Evolutionary conservation across 2,888 invertebrate species (phyloP).

Genomic region (Eurytoma californica): DNA sequence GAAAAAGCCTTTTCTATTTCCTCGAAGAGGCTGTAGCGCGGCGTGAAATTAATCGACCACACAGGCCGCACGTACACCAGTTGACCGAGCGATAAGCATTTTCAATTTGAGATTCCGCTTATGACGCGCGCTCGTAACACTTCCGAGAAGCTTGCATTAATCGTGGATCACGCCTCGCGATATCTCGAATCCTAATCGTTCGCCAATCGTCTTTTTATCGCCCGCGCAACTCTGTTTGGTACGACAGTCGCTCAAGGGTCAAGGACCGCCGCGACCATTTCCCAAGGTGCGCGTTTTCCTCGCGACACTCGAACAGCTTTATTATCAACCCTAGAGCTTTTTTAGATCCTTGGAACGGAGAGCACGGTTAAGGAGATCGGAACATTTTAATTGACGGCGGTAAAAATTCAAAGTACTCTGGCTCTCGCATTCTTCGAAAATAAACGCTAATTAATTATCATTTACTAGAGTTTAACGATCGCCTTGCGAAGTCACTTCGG

Average conservation of each 20-base stretch:
- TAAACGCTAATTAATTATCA: constrained; percentile 27
- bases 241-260: background rate
- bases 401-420: background rate
- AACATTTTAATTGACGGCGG: constrained; percentile 18
- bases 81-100: constrained; percentile 33
- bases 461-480: constrained; percentile 29
- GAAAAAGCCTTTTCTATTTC: background rate
- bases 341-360: background rate
- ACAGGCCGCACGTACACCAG: constrained; percentile 17
- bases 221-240: background rate
- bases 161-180: constrained; percentile 12
- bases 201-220: background rate
- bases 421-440: background rate
- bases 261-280: constrained; percentile 5
- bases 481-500: constrained; percentile 9
- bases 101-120: constrained; percentile 34
- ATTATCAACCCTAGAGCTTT: background rate
- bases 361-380: background rate
- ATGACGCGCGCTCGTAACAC: constrained; percentile 1
- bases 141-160: constrained; percentile 26
- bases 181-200: constrained; percentile 26
- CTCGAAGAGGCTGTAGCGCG: background rate
- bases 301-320: too few species aligned
- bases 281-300: background rate
- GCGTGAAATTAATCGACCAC: constrained; percentile 35